Evolutionary conservation across 2,888 invertebrate genomes (phyloP).

Genomic region (Ophion slaviceki): DNA sequence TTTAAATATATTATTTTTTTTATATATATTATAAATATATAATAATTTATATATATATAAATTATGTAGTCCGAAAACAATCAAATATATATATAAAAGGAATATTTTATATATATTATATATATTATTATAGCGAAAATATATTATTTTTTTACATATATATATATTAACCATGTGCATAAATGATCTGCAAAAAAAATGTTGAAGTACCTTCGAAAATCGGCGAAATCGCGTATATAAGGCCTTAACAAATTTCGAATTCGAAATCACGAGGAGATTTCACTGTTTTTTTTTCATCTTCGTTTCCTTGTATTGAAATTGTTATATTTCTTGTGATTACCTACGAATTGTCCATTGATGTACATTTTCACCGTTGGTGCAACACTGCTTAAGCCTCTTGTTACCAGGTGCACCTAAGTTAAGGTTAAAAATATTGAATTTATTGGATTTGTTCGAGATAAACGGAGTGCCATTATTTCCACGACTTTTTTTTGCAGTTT

Average conservation of each 20-base stretch:
- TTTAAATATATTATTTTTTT: too few relatives aligned
- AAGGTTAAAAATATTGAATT: not conserved
- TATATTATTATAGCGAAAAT: too few relatives aligned
- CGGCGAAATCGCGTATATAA: too few relatives aligned
- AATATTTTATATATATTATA: too few relatives aligned
- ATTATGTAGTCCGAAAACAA: too few relatives aligned
- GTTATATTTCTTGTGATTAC: conserved; percentile 68
- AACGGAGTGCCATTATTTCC: not conserved
- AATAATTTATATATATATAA: too few relatives aligned
- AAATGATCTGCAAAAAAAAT: too few relatives aligned
- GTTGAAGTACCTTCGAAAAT: too few relatives aligned
- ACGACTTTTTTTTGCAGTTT: not conserved
- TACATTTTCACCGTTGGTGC: conserved; percentile 95
- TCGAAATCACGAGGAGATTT: not conserved
- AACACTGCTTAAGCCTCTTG: conserved; percentile 85
- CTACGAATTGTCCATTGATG: conserved; percentile 95
- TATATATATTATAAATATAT: too few relatives aligned
- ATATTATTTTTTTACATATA: too few relatives aligned
- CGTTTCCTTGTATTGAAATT: conserved; percentile 61
- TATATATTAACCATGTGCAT: too few relatives aligned
- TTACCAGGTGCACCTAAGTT: conserved; percentile 66
- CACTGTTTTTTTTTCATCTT: conserved; percentile 52
- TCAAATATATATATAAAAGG: too few relatives aligned
- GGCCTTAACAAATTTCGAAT: conserved; percentile 8
- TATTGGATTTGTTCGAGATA: not conserved